phyloP scores from a whole-genome alignment of 2,113 vertebrate genomes.

The Platysteira castanea region DNA sequence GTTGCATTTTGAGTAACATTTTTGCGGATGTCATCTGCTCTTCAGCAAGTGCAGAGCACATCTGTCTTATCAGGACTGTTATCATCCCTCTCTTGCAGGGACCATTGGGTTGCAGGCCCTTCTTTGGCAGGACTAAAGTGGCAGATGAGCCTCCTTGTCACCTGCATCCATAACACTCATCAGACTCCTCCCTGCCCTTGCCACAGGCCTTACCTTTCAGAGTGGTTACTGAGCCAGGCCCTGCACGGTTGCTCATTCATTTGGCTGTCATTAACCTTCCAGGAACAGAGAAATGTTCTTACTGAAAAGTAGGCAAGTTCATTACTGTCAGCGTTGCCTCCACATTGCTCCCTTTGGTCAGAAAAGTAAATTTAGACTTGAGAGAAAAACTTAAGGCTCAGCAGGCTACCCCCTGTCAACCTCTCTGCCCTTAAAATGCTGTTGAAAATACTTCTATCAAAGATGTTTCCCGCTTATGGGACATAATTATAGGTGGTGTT shows the following conservation, averaged over 20 bases:
- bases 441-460: not conserved
- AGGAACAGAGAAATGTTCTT: not conserved
- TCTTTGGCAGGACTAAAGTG: not conserved
- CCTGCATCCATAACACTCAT: not conserved
- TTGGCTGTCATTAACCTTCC: not conserved
- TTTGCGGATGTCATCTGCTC: not conserved
- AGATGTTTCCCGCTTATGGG: not conserved
- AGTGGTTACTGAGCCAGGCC: not conserved
- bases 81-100: not conserved
- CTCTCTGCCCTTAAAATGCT: not conserved
- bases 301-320: rapidly evolving
- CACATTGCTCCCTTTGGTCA: not conserved
- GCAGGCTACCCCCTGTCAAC: not conserved
- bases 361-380: not conserved
- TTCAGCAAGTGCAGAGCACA: not conserved
- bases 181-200: not conserved
- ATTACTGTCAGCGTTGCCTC: not conserved
- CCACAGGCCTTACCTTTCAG: not conserved
- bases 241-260: rapidly evolving
- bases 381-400: not conserved
- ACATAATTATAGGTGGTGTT: not conserved
- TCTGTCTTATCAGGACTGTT: not conserved
- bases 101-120: not conserved
- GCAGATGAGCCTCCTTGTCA: not conserved
- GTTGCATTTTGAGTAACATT: not conserved